Conservation (phyloP, 2,113 vertebrate genomes). For the Ceyx margarethae region DNA sequence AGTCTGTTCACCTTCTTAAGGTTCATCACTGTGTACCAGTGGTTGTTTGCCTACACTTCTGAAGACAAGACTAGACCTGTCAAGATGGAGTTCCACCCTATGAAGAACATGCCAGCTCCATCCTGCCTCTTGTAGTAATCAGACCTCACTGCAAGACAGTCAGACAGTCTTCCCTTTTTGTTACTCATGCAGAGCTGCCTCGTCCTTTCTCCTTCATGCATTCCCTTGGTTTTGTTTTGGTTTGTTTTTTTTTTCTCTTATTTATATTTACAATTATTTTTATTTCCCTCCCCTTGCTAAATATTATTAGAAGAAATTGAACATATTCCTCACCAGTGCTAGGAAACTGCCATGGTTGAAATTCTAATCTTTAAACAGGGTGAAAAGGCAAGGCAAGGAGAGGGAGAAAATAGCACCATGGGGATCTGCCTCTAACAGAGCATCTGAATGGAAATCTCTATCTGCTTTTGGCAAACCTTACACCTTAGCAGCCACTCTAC, state of each 20-base stretch:
- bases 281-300: not conserved
- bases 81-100: not conserved
- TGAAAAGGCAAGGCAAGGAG: not conserved
- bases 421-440: not conserved
- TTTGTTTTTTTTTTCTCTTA: not conserved
- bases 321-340: not conserved
- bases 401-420: not conserved
- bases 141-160: not conserved
- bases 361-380: not conserved
- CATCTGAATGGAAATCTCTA: not conserved
- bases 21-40: not conserved
- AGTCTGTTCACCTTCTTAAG: not conserved
- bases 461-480: not conserved
- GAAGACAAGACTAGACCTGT: constrained; percentile 22
- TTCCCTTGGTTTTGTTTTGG: not conserved
- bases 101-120: not conserved
- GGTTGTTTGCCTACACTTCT: not conserved
- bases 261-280: too few relatives aligned
- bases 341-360: not conserved
- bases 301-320: not conserved
- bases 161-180: not conserved
- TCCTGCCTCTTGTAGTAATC: not conserved
- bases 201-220: not conserved
- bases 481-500: not conserved
- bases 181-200: not conserved